phyloP scores from a whole-genome alignment of 2,888 invertebrate genomes.

The Perdita meconis region DNA sequence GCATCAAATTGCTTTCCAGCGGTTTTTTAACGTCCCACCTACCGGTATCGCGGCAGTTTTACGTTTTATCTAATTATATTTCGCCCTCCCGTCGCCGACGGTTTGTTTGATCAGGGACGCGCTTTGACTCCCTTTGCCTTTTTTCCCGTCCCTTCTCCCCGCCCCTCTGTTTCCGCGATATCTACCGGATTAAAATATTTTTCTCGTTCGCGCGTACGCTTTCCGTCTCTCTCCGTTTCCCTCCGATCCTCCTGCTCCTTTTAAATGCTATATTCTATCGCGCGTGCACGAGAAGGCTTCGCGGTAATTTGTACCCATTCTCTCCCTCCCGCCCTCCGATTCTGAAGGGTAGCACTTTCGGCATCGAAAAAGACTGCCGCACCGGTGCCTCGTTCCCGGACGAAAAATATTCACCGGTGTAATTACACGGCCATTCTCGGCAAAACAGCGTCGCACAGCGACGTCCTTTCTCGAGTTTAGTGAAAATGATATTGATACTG shows the following conservation, averaged over 20 bases:
- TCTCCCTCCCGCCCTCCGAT: slow-evolving; percentile 5
- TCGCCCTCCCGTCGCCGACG: slow-evolving; percentile 20
- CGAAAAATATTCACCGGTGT: slow-evolving; percentile 49
- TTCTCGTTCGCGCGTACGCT: slow-evolving; percentile 8
- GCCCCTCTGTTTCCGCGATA: slow-evolving; percentile 7
- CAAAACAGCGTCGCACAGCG: neutral
- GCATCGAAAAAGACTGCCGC: slow-evolving; percentile 15
- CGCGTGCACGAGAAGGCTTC: neutral
- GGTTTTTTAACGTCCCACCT: slow-evolving; percentile 64
- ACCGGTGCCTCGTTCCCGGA: slow-evolving; percentile 28
- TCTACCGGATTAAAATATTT: slow-evolving; percentile 29
- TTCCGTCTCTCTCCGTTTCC: neutral
- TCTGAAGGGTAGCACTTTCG: slow-evolving; percentile 28
- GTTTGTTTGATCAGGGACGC: slow-evolving; percentile 21
- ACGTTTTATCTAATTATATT: slow-evolving; percentile 64
- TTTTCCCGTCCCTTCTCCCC: no score
- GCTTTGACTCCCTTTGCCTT: neutral
- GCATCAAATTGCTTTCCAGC: slow-evolving; percentile 73
- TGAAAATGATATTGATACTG: slow-evolving; percentile 50
- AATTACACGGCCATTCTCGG: slow-evolving; percentile 43
- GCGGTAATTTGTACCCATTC: slow-evolving; percentile 11
- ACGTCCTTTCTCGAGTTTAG: slow-evolving; percentile 10
- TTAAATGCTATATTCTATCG: no score
- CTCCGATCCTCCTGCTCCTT: no score
- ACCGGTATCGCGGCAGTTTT: slow-evolving; percentile 51